Base-by-base conservation (phyloP, 1,140 invertebrate species). In the Drosophila ananassae region DNA sequence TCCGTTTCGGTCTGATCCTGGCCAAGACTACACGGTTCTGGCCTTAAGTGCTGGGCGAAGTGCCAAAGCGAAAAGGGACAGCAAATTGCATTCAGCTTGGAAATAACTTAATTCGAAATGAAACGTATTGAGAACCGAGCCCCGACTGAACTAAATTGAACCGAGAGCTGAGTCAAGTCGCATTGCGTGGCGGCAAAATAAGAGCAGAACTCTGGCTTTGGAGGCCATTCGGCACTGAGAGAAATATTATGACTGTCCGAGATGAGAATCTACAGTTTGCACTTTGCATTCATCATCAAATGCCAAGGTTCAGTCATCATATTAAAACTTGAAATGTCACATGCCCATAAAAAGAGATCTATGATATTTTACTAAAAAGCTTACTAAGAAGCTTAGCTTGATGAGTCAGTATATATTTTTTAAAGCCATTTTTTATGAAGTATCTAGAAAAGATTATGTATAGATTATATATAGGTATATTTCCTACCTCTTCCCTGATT, bases 51-150 rank as follows among this genome's bases (percentile, higher is more conserved):
- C 77, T 79, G 69, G 61, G 76, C 69, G 56, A 79, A 79, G 76
- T 79, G 77, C 76, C 73, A 77, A 77, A 62, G 64, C 77, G 73
- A 76, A 78, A 79, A 79, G 75, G 76, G 69, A 79, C 76, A 78
- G 69, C 69, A 79, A 80, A 80, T 80, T 80, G 77, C 77, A 80
- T 79, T 80, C 63, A 50, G 68, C 72, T 79, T 71, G 77, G 60
- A 79, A 79, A 72, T 80, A 80, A 75, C 72, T 80, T 80, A 80
- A 80, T 75, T 75, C 66, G 64, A 71, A 75, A 71, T 60, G 72
- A 80, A 80, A 80, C 71, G 71, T 72, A 79, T 75, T 80, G 77
- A 78, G 60, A 78, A 78, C 41, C 69, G 51, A 79, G 52, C 56
- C 34, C 56, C 37, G 56, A 44, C 52, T 50, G 52, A 75, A 76